Conservation (phyloP, 2,888 invertebrate genomes). For the Chrysolina americana region DNA sequence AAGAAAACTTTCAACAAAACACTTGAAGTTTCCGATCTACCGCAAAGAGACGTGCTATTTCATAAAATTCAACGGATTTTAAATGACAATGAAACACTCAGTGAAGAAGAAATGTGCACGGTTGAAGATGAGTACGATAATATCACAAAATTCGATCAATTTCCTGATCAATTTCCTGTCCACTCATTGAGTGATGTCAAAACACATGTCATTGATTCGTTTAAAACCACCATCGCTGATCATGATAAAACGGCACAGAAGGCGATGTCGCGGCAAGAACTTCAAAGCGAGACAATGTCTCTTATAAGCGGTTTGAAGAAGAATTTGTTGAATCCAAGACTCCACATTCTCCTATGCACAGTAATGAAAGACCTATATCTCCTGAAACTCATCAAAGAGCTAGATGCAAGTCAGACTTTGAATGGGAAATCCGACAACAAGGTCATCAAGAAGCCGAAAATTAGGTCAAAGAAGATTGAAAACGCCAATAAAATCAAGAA, state of each 20-base stretch:
- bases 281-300: constrained; percentile 36
- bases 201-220: neutral
- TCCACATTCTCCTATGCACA: constrained; percentile 55
- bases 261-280: neutral
- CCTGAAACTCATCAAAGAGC: constrained; percentile 54
- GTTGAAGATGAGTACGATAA: constrained; percentile 29
- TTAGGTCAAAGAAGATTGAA: constrained; percentile 15
- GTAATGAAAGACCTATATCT: constrained; percentile 57
- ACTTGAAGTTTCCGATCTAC: constrained; percentile 37
- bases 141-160: neutral
- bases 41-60: constrained; percentile 29
- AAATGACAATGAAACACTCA: constrained; percentile 18
- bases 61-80: constrained; percentile 30
- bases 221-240: neutral
- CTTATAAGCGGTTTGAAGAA: constrained; percentile 39
- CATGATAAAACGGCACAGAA: neutral
- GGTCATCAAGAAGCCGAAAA: neutral
- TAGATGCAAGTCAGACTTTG: constrained; percentile 42
- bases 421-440: neutral
- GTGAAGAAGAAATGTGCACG: constrained; percentile 33
- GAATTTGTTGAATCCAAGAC: constrained; percentile 48
- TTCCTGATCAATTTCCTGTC: neutral
- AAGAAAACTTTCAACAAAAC: constrained; percentile 39
- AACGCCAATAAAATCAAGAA: constrained; percentile 23
- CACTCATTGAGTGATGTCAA: neutral